Evolutionary conservation across 1,140 invertebrate genomes (phyloP), one percentile per base, ranked within the genome.

Genomic region (Drosophila rufa): DNA sequence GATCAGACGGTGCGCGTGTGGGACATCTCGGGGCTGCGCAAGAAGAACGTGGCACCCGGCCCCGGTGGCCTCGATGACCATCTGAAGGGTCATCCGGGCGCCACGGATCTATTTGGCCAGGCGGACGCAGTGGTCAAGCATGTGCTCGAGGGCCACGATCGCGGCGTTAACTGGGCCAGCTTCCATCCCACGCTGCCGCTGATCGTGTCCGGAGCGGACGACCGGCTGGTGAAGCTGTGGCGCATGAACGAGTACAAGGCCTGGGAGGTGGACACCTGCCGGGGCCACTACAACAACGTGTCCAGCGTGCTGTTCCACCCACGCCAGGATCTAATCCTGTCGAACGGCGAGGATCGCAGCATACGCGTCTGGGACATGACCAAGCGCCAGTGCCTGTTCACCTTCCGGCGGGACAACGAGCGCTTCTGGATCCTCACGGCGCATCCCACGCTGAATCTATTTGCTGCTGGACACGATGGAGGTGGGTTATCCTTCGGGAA

Each of bases 281-380:
- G 99, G 50, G 99, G 99, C 1, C 99, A 99, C 93, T 99, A 99
- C 94, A 99, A 99, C 94, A 99, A 99, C 93, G 99, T 99, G 1
- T 99, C 98, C 0, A 99, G 98, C 92, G 98, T 98, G 2, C 93
- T 99, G 8, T 99, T 99, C 93, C 99, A 99, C 94, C 99, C 99
- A 0, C 94, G 98, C 17, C 98, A 99, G 93, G 99, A 99, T 91
- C 94, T 99, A 8, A 99, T 99, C 76, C 93, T 99, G 8, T 99
- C 98, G 33, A 99, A 99, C 93, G 97, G 98, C 47, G 99, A 99
- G 93, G 99, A 99, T 93, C 99, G 98, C 93, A 98, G 97, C 87
- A 99, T 99, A 80, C 94, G 99, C 7, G 98, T 99, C 2, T 99
- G 99, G 99, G 99, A 99, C 93, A 98, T 99, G 97, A 97, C 97